phyloP scores from a whole-genome alignment of 2,797 vertebrate genomes.

The Limnodromus scolopaceus region DNA sequence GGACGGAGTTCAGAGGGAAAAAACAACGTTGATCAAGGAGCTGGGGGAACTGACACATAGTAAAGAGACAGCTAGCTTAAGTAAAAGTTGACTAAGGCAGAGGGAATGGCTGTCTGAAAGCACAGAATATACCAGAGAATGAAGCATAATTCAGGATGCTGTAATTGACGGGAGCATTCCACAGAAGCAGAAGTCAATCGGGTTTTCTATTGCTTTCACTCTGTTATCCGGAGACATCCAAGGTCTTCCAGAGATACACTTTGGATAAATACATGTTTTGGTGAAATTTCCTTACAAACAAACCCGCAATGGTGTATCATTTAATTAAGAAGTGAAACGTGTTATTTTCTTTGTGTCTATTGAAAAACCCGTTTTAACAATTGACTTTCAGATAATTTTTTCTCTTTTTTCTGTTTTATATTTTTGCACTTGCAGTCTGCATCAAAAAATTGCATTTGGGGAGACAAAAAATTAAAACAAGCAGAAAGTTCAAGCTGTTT shows the following conservation, averaged over 20 bases:
- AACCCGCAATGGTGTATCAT: neutral
- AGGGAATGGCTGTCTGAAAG: neutral
- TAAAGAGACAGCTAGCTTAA: neutral
- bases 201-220: neutral
- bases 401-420: neutral
- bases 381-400: neutral
- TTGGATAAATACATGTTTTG: neutral
- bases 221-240: neutral
- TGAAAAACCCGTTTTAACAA: neutral
- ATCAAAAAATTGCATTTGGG: neutral
- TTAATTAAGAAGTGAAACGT: neutral
- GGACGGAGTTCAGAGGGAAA: neutral
- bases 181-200: neutral
- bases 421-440: neutral
- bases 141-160: neutral
- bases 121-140: neutral
- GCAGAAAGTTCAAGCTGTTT: neutral
- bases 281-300: neutral
- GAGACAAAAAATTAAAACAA: neutral
- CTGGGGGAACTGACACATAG: neutral
- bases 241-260: neutral
- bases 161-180: neutral
- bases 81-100: neutral
- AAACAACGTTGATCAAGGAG: fast-evolving
- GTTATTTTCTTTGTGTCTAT: neutral